Conservation (phyloP, 2,888 invertebrate genomes). For the Morpho helenor region DNA sequence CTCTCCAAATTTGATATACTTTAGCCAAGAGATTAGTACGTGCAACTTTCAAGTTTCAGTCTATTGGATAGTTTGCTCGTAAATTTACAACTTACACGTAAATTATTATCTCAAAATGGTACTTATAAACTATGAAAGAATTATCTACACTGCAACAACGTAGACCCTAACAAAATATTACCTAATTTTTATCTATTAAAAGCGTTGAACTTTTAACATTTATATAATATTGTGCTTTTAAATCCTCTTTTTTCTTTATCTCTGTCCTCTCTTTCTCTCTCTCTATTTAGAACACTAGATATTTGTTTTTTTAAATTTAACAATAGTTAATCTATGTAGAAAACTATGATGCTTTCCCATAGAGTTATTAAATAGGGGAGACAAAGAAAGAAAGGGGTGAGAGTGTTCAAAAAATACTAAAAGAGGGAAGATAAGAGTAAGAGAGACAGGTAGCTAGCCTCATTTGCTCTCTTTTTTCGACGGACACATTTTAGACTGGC, state of each 20-base stretch:
- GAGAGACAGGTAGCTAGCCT: no score
- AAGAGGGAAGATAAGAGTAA: no score
- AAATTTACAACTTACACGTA: neutral
- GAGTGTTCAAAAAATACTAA: no score
- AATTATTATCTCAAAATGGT: neutral
- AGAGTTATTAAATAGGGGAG: no score
- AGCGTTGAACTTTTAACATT: slow-evolving; percentile 24
- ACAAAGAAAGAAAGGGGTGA: no score
- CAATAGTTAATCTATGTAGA: neutral
- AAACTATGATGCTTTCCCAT: no score
- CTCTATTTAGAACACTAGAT: neutral
- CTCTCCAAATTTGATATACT: no score
- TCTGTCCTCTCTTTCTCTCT: neutral
- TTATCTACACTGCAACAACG: slow-evolving; percentile 22
- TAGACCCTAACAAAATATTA: slow-evolving; percentile 23
- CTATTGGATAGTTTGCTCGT: neutral
- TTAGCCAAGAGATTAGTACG: no score
- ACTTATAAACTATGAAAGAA: neutral
- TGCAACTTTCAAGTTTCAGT: neutral
- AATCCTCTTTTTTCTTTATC: slow-evolving; percentile 3
- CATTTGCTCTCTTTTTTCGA: no score
- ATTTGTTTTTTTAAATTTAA: neutral
- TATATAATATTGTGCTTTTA: slow-evolving; percentile 45
- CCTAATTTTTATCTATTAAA: slow-evolving; percentile 2
- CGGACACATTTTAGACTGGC: no score